phyloP scores from a whole-genome alignment of 2,797 vertebrate species.

The Sebastes steindachneri region DNA sequence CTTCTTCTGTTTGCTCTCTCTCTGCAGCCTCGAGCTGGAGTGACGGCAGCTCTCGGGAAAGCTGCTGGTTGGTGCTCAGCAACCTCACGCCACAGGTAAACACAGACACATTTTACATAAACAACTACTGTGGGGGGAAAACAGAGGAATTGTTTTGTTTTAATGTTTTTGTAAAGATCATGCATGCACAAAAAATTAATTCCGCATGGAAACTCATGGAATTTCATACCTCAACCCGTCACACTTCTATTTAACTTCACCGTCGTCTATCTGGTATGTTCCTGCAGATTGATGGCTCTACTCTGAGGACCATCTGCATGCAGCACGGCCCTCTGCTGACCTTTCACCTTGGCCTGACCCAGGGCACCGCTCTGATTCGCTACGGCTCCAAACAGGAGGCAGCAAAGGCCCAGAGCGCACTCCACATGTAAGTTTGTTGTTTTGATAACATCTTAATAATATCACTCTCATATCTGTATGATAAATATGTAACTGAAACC shows the following conservation, averaged over 20 bases:
- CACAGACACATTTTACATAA: background rate
- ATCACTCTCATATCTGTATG: background rate
- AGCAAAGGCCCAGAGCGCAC: slow-evolving; percentile 97
- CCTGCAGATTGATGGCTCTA: slow-evolving; percentile 95
- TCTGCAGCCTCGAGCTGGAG: slow-evolving; percentile 91
- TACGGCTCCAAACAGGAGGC: slow-evolving; percentile 97
- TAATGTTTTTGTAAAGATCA: background rate
- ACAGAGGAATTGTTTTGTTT: background rate
- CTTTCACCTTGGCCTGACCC: slow-evolving; percentile 99
- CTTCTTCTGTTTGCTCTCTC: slow-evolving; percentile 15
- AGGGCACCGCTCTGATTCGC: slow-evolving; percentile 98
- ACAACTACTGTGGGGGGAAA: background rate
- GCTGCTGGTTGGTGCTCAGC: slow-evolving; percentile 98
- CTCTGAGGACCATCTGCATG: slow-evolving; percentile 98
- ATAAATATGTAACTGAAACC: background rate
- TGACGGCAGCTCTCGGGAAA: slow-evolving; percentile 92
- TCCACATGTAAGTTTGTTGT: slow-evolving; percentile 90
- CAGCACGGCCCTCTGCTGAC: slow-evolving; percentile 98
- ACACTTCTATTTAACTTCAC: background rate
- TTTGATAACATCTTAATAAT: background rate
- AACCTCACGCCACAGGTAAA: slow-evolving; percentile 99
- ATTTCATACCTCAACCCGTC: background rate
- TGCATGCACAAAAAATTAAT: background rate
- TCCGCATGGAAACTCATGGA: background rate
- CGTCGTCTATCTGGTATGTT: background rate